Conservation (phyloP, 2,113 vertebrate species). For the Nanorana parkeri region DNA sequence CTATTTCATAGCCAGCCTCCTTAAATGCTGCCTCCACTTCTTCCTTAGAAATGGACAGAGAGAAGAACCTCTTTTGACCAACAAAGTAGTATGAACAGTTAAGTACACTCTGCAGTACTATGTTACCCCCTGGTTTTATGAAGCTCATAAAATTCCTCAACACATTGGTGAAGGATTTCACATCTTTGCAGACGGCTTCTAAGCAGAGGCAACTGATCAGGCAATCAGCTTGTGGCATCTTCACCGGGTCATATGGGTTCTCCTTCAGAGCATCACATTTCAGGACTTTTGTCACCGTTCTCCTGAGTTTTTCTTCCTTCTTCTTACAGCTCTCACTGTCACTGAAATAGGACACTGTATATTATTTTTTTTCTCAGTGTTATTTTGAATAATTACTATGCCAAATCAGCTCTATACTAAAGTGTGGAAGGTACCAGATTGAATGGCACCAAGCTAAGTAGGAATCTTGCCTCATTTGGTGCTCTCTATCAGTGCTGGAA, state of each 20-base stretch:
- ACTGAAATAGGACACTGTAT: not conserved
- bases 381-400: too few relatives aligned
- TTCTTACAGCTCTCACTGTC: not conserved
- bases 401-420: too few relatives aligned
- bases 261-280: constrained; percentile 8
- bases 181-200: not conserved
- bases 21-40: not conserved
- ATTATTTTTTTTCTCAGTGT: not conserved
- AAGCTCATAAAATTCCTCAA: not conserved
- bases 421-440: too few relatives aligned
- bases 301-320: constrained; percentile 8
- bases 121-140: constrained; percentile 7
- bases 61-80: not conserved
- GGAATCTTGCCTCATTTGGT: too few relatives aligned
- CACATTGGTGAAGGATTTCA: not conserved
- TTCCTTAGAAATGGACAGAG: not conserved
- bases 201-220: constrained; percentile 19
- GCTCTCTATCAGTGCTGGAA: too few relatives aligned
- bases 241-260: not conserved
- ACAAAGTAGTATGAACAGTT: constrained; percentile 1
- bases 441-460: too few relatives aligned
- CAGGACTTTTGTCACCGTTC: constrained; percentile 1
- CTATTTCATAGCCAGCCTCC: constrained; percentile 21
- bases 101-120: not conserved
- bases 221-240: constrained; percentile 3